phyloP scores from a whole-genome alignment of 2,113 vertebrate species.

The Lamprotornis superbus region DNA sequence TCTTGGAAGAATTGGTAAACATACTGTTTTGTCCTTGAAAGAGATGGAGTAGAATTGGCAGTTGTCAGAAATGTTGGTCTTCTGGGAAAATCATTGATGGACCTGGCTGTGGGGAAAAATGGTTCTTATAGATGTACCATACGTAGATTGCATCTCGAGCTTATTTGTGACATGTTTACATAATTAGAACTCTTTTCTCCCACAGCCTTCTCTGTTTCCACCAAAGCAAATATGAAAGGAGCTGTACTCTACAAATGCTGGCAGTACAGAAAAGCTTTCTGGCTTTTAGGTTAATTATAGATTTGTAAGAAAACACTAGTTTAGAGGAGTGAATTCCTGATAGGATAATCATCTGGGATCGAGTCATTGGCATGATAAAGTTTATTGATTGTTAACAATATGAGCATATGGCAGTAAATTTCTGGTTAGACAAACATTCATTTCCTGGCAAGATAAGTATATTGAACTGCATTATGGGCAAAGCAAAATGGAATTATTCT shows the following conservation, averaged over 20 bases:
- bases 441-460: slow-evolving; percentile 33
- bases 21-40: slow-evolving; percentile 1
- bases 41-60: not conserved
- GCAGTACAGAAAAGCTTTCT: not conserved
- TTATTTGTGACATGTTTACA: not conserved
- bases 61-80: not conserved
- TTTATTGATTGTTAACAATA: slow-evolving; percentile 44
- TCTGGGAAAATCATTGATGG: not conserved
- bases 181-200: not conserved
- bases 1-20: slow-evolving; percentile 28
- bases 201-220: not conserved
- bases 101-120: not conserved
- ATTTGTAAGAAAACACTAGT: not conserved
- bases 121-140: not conserved
- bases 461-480: slow-evolving; percentile 4
- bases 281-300: slow-evolving; percentile 26
- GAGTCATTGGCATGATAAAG: slow-evolving; percentile 5
- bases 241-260: not conserved
- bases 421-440: not conserved
- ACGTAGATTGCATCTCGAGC: not conserved
- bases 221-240: not conserved
- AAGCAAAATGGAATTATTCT: not conserved
- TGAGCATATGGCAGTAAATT: not conserved
- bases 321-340: slow-evolving; percentile 16
- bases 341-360: slow-evolving; percentile 24